These are phyloP conservation scores for Pseudois nayaur DNA, from an alignment of 2,113 vertebrate genomes.

Conservation along the genomic window DNA sequence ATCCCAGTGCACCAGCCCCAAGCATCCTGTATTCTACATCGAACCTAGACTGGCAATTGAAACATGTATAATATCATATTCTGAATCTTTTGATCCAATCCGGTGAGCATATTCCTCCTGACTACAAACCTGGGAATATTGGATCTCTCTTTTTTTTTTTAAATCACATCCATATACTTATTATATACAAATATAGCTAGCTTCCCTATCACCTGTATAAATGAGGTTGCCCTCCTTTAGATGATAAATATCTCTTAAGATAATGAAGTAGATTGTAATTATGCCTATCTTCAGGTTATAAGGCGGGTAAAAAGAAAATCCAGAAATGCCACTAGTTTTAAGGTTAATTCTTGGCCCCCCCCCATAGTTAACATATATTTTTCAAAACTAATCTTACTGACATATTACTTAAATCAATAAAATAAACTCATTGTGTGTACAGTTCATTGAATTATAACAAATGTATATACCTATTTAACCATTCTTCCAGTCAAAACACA, in stretches of 20 bases:
- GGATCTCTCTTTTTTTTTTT: neutral
- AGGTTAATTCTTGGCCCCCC: neutral
- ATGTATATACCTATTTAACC: neutral
- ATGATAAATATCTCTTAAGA: neutral
- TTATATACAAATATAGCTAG: neutral
- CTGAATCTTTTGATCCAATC: neutral
- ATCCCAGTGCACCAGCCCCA: too few relatives aligned
- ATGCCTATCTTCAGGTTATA: neutral
- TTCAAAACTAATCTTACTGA: neutral
- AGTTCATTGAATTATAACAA: neutral
- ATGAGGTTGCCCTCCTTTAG: neutral
- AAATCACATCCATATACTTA: neutral
- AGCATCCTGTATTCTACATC: too few relatives aligned
- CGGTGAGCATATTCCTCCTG: neutral
- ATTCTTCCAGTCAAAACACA: neutral
- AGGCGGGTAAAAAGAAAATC: neutral
- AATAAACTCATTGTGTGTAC: neutral
- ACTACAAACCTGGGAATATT: neutral
- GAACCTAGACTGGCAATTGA: too few relatives aligned
- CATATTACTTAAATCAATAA: neutral
- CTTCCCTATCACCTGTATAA: neutral
- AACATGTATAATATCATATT: too few relatives aligned
- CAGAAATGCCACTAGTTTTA: neutral
- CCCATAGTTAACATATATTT: neutral
- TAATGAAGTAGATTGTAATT: neutral